Evolutionary conservation across 2,113 vertebrate species (phyloP).

Genomic region (Pachycephala philippinensis): DNA sequence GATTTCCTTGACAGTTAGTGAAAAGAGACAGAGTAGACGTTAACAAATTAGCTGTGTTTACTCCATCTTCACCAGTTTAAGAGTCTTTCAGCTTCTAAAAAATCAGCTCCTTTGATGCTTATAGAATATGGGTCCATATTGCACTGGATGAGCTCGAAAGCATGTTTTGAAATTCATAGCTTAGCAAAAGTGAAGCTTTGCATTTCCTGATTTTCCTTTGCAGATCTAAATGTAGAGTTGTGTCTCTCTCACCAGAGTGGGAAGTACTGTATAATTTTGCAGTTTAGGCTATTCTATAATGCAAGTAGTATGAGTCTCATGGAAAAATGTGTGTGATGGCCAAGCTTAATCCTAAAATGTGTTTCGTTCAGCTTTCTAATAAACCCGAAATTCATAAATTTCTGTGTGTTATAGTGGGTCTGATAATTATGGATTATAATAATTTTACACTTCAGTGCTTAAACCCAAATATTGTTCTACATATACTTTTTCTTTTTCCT

Average conservation of each 20-base stretch:
- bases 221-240: background rate
- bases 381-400: background rate
- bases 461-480: background rate
- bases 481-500: background rate
- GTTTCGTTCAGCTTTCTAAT: background rate
- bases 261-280: background rate
- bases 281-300: background rate
- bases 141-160: background rate
- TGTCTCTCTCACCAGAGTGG: background rate
- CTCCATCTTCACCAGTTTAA: background rate
- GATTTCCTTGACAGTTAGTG: constrained; percentile 35
- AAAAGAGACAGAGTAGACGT: background rate
- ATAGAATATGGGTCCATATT: background rate
- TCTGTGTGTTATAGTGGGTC: background rate
- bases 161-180: background rate
- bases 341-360: background rate
- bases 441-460: background rate
- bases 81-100: background rate
- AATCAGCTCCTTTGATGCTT: background rate
- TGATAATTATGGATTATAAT: background rate
- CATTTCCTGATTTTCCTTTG: background rate
- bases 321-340: background rate
- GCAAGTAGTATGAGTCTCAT: background rate
- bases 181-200: background rate
- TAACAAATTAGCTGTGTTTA: constrained; percentile 47